Base-by-base conservation (phyloP, 2,888 invertebrate genomes). In the Auanema sp. region DNA sequence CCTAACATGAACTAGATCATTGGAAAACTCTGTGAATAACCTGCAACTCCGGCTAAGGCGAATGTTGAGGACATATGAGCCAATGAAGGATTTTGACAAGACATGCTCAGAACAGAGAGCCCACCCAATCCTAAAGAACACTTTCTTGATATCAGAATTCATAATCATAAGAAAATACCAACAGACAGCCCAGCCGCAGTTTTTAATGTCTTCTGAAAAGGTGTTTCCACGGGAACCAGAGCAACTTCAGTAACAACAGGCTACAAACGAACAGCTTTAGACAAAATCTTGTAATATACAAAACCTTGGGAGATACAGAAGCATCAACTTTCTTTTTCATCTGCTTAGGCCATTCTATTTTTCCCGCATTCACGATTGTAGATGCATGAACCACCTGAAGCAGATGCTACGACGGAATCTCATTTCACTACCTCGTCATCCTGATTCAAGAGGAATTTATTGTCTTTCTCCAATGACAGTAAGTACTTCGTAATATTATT, bases 401-500 rank as follows among this genome's bases (percentile, higher is more conserved):
- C n/a, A n/a, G n/a, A n/a, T n/a, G n/a, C n/a, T n/a, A n/a, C n/a
- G n/a, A n/a, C n/a, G n/a, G n/a, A n/a, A n/a, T n/a, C n/a, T n/a
- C n/a, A n/a, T n/a, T n/a, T n/a, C n/a, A n/a, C n/a, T n/a, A 33
- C 33, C 33, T 33, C 33, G 8, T 33, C 33, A 5, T 33, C 33
- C 33, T 33, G 33, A 33, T 33, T 33, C 4, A 33, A 5, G 8
- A 33, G 4, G 8, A 33, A 33, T 8, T 33, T 33, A 33, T 8
- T 33, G 33, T 33, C 33, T 33, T 33, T 33, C 8, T 52, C 24
- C 6, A 21, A 56, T 57, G 91, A 91, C 1, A 92, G 85, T 10
- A 93, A 85, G 77, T 92, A 90, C 82, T 93, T 93, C 18, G 91
- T 90, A 74, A 93, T 91, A 83, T 93, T 93, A 84, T 93, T 93